Base-by-base conservation (phyloP, 2,113 vertebrate species). In the Tursiops truncatus region DNA sequence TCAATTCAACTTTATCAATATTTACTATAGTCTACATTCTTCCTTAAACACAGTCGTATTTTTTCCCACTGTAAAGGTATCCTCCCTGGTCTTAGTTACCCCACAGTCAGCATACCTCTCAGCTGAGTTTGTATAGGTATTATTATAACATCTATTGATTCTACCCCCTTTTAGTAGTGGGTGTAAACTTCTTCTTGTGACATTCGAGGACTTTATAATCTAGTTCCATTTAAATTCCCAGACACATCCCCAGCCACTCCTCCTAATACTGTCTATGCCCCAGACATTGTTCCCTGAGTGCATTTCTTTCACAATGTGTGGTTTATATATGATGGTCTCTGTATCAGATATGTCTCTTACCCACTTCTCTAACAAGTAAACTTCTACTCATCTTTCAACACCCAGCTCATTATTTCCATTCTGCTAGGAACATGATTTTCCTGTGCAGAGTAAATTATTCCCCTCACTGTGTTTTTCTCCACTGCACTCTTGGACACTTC, bases 31-130 rank as follows among this genome's bases (percentile, higher is more conserved):
- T 65, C 60, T 73, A 47, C 3, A n/a, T 47, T 87, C 11, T 89
- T 71, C 63, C 12, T 87, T 73, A 18, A 95, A 68, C 71, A 81
- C 47, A 83, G 33, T 95, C 8, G 36, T 68, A 94, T 91, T 90
- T 41, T 77, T 31, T 65, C 38, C 17, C 1, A 26, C 13, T 82
- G 4, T 67, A 47, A 68, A 92, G n/a, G 0, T 44, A 79, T 56
- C 81, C 20, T 86, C 14, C 1, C 5, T 84, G 33, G 4, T 2
- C 36, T 44, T 81, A 50, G 31, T 77, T 67, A 31, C 11, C 21
- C 15, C 26, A 56, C 25, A 31, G 38, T n/a, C 31, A 85, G 33
- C 60, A 25, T 8, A 12, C 7, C 2, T 77, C 18, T 63, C 18
- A 70, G 7, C 2, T 73, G 33, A 86, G 36, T 47, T 33, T 81